These are phyloP conservation scores for Heterohyrax brucei DNA, from an alignment of 2,797 vertebrate genomes.

Conservation along the genomic window DNA sequence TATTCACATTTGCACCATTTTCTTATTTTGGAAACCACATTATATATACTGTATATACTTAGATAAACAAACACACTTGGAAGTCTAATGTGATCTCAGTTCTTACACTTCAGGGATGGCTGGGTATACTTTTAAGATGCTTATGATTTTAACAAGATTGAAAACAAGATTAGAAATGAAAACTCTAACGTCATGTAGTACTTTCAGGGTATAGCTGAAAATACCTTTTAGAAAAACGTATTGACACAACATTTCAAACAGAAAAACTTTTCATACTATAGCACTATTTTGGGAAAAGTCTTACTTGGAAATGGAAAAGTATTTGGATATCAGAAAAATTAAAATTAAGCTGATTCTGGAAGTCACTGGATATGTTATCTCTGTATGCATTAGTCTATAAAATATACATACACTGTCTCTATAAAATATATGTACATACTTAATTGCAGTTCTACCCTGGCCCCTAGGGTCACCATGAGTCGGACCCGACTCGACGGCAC, in stretches of 20 bases:
- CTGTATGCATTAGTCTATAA: not conserved
- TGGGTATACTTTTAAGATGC: conserved; percentile 16
- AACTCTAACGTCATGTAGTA: not conserved
- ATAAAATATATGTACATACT: too few species aligned
- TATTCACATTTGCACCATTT: not conserved
- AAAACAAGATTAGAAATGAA: not conserved
- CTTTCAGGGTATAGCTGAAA: not conserved
- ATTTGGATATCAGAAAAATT: not conserved
- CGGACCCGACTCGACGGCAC: too few species aligned
- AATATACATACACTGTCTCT: too few species aligned
- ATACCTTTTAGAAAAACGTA: not conserved
- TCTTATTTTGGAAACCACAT: not conserved
- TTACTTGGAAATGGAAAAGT: conserved; percentile 29
- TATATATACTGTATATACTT: not conserved
- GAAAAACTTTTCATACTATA: not conserved
- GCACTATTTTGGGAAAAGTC: not conserved
- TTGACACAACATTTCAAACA: not conserved
- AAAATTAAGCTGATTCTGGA: not conserved
- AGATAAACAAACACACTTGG: not conserved
- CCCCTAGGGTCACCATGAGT: too few species aligned
- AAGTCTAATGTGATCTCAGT: not conserved
- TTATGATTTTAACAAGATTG: conserved; percentile 6
- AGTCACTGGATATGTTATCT: not conserved
- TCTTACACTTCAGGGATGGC: not conserved
- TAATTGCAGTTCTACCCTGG: too few species aligned